Evolutionary conservation across 2,113 vertebrate species (phyloP).

Genomic region (Macquaria australasica): DNA sequence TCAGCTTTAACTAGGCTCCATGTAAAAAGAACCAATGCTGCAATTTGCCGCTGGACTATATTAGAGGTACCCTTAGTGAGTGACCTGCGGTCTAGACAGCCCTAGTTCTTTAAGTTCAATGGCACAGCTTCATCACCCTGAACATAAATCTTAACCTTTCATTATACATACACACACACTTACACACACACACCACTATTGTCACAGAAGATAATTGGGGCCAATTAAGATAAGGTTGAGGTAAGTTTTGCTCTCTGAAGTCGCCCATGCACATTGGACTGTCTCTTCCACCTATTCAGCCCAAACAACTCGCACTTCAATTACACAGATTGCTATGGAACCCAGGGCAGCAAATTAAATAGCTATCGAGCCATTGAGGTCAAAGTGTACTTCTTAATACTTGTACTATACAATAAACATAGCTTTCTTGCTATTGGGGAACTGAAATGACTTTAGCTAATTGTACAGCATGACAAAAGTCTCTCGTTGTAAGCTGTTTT

Average conservation of each 20-base stretch:
- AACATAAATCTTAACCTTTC: constrained; percentile 77
- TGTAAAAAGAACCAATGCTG: constrained; percentile 30
- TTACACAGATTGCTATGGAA: constrained; percentile 49
- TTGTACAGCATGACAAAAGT: constrained; percentile 48
- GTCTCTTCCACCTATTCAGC: constrained; percentile 52
- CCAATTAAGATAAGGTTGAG: constrained; percentile 71
- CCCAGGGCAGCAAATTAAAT: constrained; percentile 25
- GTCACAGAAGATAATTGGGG: constrained; percentile 73
- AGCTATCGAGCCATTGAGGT: constrained; percentile 23
- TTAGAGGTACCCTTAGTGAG: background rate
- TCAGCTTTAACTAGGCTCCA: constrained; percentile 26
- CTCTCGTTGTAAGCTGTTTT: constrained; percentile 39
- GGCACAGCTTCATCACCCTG: constrained; percentile 61
- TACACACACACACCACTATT: constrained; percentile 21
- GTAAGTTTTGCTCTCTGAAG: constrained; percentile 62
- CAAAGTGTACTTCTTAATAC: constrained; percentile 30
- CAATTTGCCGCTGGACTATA: constrained; percentile 19
- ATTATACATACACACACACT: constrained; percentile 49
- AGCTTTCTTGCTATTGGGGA: constrained; percentile 26
- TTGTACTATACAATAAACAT: constrained; percentile 11
- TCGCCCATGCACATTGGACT: constrained; percentile 50
- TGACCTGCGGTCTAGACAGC: constrained; percentile 37
- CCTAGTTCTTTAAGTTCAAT: constrained; percentile 36
- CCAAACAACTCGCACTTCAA: constrained; percentile 51
- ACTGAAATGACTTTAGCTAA: constrained; percentile 42